phyloP scores from a whole-genome alignment of 2,888 invertebrate species.

The Ypsolopha sequella region DNA sequence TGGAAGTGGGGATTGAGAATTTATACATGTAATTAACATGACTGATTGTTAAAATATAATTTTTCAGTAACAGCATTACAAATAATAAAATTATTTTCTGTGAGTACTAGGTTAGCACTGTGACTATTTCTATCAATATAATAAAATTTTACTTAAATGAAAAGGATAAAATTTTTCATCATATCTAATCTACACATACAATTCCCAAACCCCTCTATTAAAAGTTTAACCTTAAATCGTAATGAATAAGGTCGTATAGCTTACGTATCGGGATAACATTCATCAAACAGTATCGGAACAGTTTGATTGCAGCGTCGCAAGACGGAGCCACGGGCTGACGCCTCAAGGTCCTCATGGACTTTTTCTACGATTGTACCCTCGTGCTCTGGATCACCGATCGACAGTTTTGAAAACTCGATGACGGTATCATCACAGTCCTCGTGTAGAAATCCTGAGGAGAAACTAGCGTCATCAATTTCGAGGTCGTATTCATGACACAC shows the following conservation, averaged over 20 bases:
- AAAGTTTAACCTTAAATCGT: no score
- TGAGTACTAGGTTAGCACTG: no score
- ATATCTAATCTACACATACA: no score
- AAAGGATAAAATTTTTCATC: no score
- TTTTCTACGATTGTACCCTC: slow-evolving; percentile 56
- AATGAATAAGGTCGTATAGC: slow-evolving; percentile 18
- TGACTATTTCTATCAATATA: no score
- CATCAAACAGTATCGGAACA: slow-evolving; percentile 72
- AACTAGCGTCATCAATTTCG: slow-evolving; percentile 18
- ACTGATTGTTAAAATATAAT: no score
- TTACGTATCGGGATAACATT: slow-evolving; percentile 76
- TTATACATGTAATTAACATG: no score
- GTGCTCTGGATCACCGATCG: slow-evolving; percentile 56
- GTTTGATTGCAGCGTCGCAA: slow-evolving; percentile 78
- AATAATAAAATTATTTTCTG: no score
- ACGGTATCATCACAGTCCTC: slow-evolving; percentile 71
- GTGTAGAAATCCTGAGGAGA: slow-evolving; percentile 56
- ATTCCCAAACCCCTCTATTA: no score
- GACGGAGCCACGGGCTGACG: slow-evolving; percentile 60
- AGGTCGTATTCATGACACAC: slow-evolving; percentile 26
- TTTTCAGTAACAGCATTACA: no score
- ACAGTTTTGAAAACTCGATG: slow-evolving; percentile 64
- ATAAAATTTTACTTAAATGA: no score
- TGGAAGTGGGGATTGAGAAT: no score
- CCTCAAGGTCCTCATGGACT: slow-evolving; percentile 47